Base-by-base conservation (phyloP, 2,888 invertebrate genomes). In the Aleiodes leptofemur region DNA sequence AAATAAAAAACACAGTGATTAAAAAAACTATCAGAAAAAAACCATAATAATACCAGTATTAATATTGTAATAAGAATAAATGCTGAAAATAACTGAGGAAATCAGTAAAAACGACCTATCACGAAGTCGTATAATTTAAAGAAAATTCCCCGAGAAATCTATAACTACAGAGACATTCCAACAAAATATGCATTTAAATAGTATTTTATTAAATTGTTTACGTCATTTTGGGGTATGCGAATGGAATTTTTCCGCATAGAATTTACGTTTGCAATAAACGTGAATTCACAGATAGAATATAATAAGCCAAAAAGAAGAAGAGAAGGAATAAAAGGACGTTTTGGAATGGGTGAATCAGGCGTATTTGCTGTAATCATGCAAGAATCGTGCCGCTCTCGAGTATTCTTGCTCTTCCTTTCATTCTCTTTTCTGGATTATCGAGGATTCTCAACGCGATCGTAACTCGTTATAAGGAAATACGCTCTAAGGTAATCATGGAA, bases 311-410 rank as follows among this genome's bases (percentile, higher is more conserved):
- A 57, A 29, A 23, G 23, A 23, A n/a, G n/a, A n/a, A n/a, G 64
- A 64, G 48, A 9, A 43, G 43, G 43, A 43, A 43, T 4, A 43
- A 43, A 11, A 8, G 43, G 3, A 8, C 6, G 11, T 11, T 43
- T n/a, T 51, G 53, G 51, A 51, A 53, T 14, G 68, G 51, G 31
- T n/a, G 53, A 68, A 51, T 53, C 51, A 16, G 68, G 51, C 29
- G 53, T 72, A 61, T 76, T 69, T 71, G 57, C 59, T n/a, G 72
- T 69, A 72, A 76, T 76, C 72, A 72, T 69, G 68, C 61, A 61
- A 76, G 61, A 76, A 69, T 76, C 57, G 57, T 73, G 68, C 57
- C 55, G 31, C 71, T 48, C 38, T 55, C 38, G 53, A 43, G 16
- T 64, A 48, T 64, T 34, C 59, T 59, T 16, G 43, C 64, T 48